Conservation (phyloP, 2,113 vertebrate species). For the Phycodurus eques region DNA sequence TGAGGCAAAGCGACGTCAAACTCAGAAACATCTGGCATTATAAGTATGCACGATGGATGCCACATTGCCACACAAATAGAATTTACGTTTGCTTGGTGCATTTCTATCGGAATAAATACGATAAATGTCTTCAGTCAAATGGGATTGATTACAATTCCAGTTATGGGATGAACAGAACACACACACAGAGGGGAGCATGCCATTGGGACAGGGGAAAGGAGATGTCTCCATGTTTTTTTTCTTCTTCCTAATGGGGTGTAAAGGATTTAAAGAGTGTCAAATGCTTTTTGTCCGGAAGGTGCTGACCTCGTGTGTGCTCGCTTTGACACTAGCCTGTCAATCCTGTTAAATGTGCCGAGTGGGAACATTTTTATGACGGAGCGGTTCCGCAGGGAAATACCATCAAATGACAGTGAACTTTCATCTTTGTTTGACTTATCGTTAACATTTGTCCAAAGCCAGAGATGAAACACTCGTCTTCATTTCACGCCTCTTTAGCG, state of each 20-base stretch:
- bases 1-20: slow-evolving; percentile 15
- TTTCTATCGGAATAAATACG: slow-evolving; percentile 6
- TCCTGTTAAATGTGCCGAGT: background rate
- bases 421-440: slow-evolving; percentile 4
- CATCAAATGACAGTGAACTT: slow-evolving; percentile 3
- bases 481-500: slow-evolving; percentile 11
- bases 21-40: slow-evolving; percentile 14
- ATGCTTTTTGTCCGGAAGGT: slow-evolving; percentile 18
- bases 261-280: slow-evolving; percentile 22
- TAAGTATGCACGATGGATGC: slow-evolving; percentile 11
- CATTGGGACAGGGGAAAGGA: slow-evolving; percentile 27
- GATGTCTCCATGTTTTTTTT: slow-evolving; percentile 20
- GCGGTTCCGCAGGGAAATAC: background rate
- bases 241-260: slow-evolving; percentile 16
- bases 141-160: slow-evolving; percentile 32
- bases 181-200: background rate
- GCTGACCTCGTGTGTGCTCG: slow-evolving; percentile 20
- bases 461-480: slow-evolving; percentile 14
- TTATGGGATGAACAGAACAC: background rate
- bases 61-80: slow-evolving; percentile 10
- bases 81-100: slow-evolving; percentile 18
- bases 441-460: slow-evolving; percentile 13
- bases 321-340: slow-evolving; percentile 15
- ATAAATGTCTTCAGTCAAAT: slow-evolving; percentile 28
- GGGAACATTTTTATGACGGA: background rate